These are phyloP conservation scores for Vultur gryphus DNA, from an alignment of 2,797 vertebrate genomes.

Conservation along the genomic window DNA sequence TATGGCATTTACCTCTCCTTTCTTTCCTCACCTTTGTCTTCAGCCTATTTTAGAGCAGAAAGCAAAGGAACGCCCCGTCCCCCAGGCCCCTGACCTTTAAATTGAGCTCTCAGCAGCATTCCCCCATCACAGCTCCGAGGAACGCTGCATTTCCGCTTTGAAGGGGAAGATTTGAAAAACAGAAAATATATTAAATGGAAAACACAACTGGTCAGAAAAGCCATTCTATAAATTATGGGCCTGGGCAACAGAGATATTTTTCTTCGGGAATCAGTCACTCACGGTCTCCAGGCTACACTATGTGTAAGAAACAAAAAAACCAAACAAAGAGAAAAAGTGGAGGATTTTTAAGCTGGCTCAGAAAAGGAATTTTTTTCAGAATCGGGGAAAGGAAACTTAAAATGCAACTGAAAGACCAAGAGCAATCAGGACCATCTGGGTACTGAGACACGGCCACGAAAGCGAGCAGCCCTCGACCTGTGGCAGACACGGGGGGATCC, in stretches of 20 bases:
- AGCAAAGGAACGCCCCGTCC: not conserved
- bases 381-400: conserved; percentile 37
- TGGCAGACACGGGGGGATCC: not conserved
- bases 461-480: not conserved
- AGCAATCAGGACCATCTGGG: not conserved
- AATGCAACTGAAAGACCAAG: conserved; percentile 2
- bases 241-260: conserved; percentile 64
- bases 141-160: not conserved
- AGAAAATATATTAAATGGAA: conserved; percentile 65
- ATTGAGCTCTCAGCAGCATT: conserved; percentile 21
- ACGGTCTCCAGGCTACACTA: conserved; percentile 52
- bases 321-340: conserved; percentile 38
- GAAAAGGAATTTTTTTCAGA: conserved; percentile 35
- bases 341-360: conserved; percentile 42
- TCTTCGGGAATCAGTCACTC: conserved; percentile 68
- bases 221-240: conserved; percentile 62
- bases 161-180: conserved; percentile 50
- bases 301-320: conserved; percentile 63
- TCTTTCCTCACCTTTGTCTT: conserved; percentile 13
- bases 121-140: not conserved
- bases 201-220: conserved; percentile 48
- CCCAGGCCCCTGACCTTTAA: conserved; percentile 6
- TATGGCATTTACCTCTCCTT: not conserved
- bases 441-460: rapidly evolving
- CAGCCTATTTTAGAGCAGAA: not conserved